Percentiles rank a stretch among this genome's conserved stretches.
phyloP scores from a whole-genome alignment of 2,888 invertebrate species.

The Thymelicus acteon region DNA sequence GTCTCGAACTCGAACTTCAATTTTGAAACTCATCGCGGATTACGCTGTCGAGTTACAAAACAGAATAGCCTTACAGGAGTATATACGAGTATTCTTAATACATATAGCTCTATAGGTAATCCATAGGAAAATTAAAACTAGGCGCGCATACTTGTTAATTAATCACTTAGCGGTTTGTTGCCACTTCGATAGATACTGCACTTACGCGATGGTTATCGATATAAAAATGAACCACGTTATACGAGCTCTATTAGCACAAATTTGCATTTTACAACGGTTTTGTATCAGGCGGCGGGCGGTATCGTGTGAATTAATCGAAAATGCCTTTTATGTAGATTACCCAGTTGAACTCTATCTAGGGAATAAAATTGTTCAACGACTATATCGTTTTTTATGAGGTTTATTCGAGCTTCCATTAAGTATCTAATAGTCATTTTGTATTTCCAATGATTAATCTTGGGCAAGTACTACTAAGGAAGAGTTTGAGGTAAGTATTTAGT shows the following conservation, averaged over 20 bases:
- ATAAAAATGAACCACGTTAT: constrained; percentile 33
- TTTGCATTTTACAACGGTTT: constrained; percentile 56
- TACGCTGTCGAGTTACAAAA: too few species aligned
- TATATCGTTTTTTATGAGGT: constrained; percentile 1
- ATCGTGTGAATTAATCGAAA: constrained; percentile 36
- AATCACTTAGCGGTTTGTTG: constrained; percentile 7
- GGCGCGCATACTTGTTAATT: neutral
- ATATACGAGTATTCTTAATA: too few species aligned
- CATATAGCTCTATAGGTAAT: too few species aligned
- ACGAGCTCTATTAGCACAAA: constrained; percentile 56
- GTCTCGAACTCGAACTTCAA: too few species aligned
- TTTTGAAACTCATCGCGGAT: too few species aligned
- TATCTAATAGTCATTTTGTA: neutral
- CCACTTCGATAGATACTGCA: constrained; percentile 16
- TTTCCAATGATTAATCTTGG: too few species aligned
- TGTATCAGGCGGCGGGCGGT: constrained; percentile 38
- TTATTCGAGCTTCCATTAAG: neutral
- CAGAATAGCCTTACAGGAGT: too few species aligned
- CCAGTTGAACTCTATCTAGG: constrained; percentile 17
- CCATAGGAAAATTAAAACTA: too few species aligned
- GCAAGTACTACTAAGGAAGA: too few species aligned
- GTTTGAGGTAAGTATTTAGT: too few species aligned
- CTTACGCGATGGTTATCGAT: constrained; percentile 21
- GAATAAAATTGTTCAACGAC: constrained; percentile 9
- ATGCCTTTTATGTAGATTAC: constrained; percentile 36